These are phyloP conservation scores for Leistus spinibarbis DNA, from an alignment of 2,888 invertebrate species.

Conservation along the genomic window DNA sequence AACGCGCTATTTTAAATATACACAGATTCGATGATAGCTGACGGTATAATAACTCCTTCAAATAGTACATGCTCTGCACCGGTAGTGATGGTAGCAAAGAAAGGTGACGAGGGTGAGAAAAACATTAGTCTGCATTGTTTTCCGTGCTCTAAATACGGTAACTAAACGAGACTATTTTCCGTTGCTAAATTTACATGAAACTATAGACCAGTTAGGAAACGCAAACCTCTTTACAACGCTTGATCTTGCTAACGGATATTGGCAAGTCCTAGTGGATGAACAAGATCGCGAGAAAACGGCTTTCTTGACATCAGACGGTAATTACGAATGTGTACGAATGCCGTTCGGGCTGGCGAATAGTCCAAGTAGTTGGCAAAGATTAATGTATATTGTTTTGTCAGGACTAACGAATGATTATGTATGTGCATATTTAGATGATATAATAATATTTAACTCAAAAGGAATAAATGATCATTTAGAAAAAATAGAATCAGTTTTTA, in stretches of 20 bases:
- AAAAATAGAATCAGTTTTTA: no score
- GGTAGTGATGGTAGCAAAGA: neutral
- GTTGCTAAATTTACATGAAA: no score
- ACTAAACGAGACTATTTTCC: no score
- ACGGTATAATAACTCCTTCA: neutral
- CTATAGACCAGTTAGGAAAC: no score
- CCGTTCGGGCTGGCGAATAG: slow-evolving; percentile 29
- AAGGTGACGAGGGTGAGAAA: slow-evolving; percentile 22
- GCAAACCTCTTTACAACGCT: no score
- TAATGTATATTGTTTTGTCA: slow-evolving; percentile 46
- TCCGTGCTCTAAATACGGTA: no score
- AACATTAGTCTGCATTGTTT: slow-evolving; percentile 33
- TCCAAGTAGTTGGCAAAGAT: slow-evolving; percentile 45
- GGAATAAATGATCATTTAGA: no score
- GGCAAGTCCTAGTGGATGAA: slow-evolving; percentile 48
- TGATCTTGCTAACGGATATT: no score
- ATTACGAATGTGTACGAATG: slow-evolving; percentile 47
- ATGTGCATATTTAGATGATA: no score
- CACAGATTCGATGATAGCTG: neutral
- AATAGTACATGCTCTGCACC: neutral
- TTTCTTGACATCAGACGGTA: slow-evolving; percentile 47
- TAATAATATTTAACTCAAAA: no score
- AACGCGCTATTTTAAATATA: neutral
- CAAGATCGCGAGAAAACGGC: slow-evolving; percentile 48
- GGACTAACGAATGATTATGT: slow-evolving; percentile 40